A percentile compares a stretch with the other conserved stretches of the same genome.
Conservation (phyloP, 2,797 vertebrate species). For the Delichon dasypus region DNA sequence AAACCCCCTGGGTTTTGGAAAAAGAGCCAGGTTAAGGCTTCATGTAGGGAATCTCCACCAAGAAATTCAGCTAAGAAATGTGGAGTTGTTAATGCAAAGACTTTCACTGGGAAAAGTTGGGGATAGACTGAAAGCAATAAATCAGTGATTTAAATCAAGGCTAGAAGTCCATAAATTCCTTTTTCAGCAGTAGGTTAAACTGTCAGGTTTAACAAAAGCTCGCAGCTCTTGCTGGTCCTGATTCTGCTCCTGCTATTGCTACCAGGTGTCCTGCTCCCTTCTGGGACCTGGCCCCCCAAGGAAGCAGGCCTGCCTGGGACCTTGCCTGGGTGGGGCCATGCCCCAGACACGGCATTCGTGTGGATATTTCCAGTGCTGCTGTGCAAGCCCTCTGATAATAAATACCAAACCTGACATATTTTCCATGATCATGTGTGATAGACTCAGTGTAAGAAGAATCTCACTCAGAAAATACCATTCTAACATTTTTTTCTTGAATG, state of each 20-base stretch:
- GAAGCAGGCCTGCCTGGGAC: neutral
- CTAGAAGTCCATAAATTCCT: conserved; percentile 51
- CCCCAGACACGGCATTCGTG: neutral
- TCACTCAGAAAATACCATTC: neutral
- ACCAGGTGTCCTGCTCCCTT: conserved; percentile 18
- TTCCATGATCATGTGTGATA: neutral
- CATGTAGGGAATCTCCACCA: neutral
- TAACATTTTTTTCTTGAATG: neutral
- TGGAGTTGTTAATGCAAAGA: neutral
- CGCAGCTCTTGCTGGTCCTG: conserved; percentile 15
- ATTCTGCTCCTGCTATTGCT: conserved; percentile 18
- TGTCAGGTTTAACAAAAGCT: conserved; percentile 60
- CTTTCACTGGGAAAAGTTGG: neutral
- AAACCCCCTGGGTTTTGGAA: neutral
- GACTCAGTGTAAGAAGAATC: neutral
- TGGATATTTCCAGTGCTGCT: neutral
- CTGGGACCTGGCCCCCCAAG: neutral
- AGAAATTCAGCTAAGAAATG: conserved; percentile 4
- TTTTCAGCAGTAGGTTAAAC: conserved; percentile 58
- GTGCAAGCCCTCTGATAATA: neutral
- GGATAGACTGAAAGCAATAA: conserved; percentile 25
- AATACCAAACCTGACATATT: neutral
- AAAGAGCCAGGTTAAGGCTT: neutral
- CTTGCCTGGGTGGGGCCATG: neutral
- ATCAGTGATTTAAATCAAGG: conserved; percentile 42